These are phyloP conservation scores for Labroides dimidiatus DNA, from an alignment of 2,797 vertebrate species.

Conservation along the genomic window DNA sequence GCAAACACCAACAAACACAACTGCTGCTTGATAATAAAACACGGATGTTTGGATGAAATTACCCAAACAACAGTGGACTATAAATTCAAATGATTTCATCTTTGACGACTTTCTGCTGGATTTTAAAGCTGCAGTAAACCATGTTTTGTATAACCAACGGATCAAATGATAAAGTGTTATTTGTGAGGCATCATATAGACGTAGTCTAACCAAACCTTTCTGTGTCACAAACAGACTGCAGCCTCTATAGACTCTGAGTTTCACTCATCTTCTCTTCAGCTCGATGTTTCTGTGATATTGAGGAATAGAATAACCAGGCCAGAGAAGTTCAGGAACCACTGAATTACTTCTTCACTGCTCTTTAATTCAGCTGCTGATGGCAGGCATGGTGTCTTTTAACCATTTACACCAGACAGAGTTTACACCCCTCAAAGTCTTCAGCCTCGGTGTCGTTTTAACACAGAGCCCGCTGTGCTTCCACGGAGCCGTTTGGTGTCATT, in stretches of 20 bases:
- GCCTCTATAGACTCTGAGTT: not conserved
- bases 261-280: not conserved
- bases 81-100: constrained; percentile 1
- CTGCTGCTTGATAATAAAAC: not conserved
- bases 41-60: not conserved
- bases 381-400: too few species aligned
- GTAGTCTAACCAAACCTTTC: not conserved
- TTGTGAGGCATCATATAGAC: not conserved
- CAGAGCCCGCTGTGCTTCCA: too few species aligned
- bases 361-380: too few species aligned
- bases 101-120: not conserved
- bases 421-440: too few species aligned
- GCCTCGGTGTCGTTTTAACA: too few species aligned
- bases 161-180: not conserved
- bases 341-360: too few species aligned
- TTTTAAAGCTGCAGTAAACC: not conserved
- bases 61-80: not conserved
- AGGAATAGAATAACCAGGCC: too few species aligned
- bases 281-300: not conserved
- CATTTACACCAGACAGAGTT: too few species aligned
- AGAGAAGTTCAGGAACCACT: too few species aligned
- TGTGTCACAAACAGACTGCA: not conserved
- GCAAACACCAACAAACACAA: constrained; percentile 10
- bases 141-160: not conserved
- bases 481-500: too few species aligned